phyloP scores from a whole-genome alignment of 2,888 invertebrate species.

The Zelleria hepariella region DNA sequence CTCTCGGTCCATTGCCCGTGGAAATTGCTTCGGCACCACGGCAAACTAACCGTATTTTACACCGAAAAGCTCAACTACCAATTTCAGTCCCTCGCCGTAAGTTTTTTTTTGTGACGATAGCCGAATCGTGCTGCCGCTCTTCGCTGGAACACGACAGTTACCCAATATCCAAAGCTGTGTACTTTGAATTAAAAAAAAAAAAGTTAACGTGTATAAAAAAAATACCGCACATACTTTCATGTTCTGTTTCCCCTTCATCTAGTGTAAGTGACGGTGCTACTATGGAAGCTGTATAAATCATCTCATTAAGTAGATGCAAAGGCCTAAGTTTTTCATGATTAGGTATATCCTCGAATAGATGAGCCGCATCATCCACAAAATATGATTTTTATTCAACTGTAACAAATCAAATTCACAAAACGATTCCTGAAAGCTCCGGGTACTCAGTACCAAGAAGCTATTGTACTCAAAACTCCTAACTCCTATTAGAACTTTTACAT shows the following conservation, averaged over 20 bases:
- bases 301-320: no score
- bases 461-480: conserved; percentile 3
- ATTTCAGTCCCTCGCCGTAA: conserved; percentile 7
- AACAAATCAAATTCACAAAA: no score
- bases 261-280: no score
- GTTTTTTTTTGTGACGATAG: background rate
- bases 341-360: no score
- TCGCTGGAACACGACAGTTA: background rate
- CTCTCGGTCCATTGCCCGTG: conserved; percentile 32
- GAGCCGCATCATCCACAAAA: no score
- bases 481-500: conserved; percentile 5
- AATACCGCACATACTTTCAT: no score
- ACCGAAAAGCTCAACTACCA: conserved; percentile 23
- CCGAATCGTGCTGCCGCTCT: background rate
- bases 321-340: no score
- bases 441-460: background rate
- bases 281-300: no score
- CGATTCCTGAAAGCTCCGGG: background rate
- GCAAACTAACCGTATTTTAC: conserved; percentile 37
- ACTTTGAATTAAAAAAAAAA: background rate
- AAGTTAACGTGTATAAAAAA: no score
- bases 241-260: no score
- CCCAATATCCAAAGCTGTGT: background rate
- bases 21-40: conserved; percentile 34
- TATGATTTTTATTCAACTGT: no score